Evolutionary conservation across 2,797 vertebrate species (phyloP).

Genomic region (Sebastolobus alascanus): DNA sequence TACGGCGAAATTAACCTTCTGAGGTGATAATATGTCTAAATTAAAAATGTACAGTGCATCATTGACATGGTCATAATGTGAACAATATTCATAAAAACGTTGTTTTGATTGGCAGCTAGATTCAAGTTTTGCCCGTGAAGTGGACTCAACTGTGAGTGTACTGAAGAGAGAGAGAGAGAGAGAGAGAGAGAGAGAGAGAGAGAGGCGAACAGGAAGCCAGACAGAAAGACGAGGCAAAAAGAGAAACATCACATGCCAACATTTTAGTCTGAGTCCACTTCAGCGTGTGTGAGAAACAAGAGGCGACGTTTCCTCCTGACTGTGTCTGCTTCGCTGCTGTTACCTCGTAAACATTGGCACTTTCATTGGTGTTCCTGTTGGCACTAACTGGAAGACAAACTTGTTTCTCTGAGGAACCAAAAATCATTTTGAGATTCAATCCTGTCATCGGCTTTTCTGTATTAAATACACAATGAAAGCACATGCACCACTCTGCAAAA

Average conservation of each 20-base stretch:
- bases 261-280: conserved; percentile 37
- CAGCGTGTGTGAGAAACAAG: conserved; percentile 19
- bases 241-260: conserved; percentile 38
- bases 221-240: conserved; percentile 5
- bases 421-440: conserved; percentile 8
- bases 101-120: conserved; percentile 51
- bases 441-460: conserved; percentile 14
- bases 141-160: conserved; percentile 4
- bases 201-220: conserved; percentile 1
- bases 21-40: conserved; percentile 27
- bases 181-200: conserved; percentile 5
- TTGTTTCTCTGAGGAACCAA: conserved; percentile 46
- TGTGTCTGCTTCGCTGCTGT: background rate
- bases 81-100: conserved; percentile 32
- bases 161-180: conserved; percentile 14
- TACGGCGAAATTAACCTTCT: conserved; percentile 26
- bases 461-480: conserved; percentile 41
- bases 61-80: conserved; percentile 3
- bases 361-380: conserved; percentile 54
- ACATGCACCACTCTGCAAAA: conserved; percentile 47
- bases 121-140: conserved; percentile 51
- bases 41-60: conserved; percentile 36
- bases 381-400: conserved; percentile 76
- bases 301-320: conserved; percentile 31
- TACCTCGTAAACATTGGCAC: conserved; percentile 50